Base-by-base conservation (phyloP, 2,113 vertebrate species). In the Hyla sarda region DNA sequence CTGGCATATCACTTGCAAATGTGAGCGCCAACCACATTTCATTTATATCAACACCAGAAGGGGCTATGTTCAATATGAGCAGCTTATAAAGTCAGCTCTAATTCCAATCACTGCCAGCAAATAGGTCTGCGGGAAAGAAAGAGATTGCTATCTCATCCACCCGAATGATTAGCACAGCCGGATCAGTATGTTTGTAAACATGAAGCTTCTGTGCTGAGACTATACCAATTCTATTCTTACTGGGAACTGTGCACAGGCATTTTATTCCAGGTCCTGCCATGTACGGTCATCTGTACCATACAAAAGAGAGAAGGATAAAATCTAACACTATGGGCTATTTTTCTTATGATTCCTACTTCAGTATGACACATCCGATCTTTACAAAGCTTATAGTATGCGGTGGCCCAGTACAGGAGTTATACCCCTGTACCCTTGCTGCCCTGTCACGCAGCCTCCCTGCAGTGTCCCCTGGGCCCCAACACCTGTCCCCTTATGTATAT, bases 21-120 rank as follows among this genome's bases (percentile, higher is more conserved):
- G 69, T 8, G 52, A 73, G 45, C 60, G 84, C 75, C 76, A 86
- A 86, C 30, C 77, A 73, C 65, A 86, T 81, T 86, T 86, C 60
- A 86, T 86, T 86, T 86, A 37, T 73, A 81, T 86, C 84, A 86
- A 81, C 77, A 81, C 84, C 84, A 86, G 77, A 81, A 81, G 84
- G 84, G 60, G 65, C 65, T 72, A 21, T 58, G 47, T 58, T 72
- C 65, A 73, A 71, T 58, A 80, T 58, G 67, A 86, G 52, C 84
- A 74, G 50, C 54, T 72, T 60, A 34, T 5, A 78, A 80, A 41
- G 62, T 86, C 65, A 23, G 12, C 65, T 60, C 34, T 62, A 25
- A 81, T 86, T 81, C 76, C 17, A 32, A 16, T 86, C n/a, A 60
- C 77, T 73, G 84, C 16, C 67, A 73, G 60, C 32, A 69, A 81